These are phyloP conservation scores for Clivina fossor DNA, from an alignment of 2,888 invertebrate species.

Conservation along the genomic window DNA sequence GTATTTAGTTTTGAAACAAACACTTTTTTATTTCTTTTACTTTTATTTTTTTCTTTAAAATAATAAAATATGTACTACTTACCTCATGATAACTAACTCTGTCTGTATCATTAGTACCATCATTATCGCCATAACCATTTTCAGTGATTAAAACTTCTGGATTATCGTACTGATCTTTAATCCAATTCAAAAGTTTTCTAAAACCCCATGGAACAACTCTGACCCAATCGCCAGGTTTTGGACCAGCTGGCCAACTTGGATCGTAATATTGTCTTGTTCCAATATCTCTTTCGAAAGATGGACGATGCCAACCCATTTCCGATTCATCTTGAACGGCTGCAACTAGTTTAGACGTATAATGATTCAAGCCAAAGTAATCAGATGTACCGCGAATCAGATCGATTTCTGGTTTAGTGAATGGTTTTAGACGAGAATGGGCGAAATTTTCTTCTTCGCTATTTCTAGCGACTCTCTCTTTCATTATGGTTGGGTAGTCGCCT, in stretches of 20 bases:
- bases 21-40: too few relatives aligned
- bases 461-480: conserved; percentile 60
- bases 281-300: too few relatives aligned
- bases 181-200: conserved; percentile 58
- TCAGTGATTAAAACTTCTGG: conserved; percentile 62
- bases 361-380: conserved; percentile 75
- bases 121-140: conserved; percentile 54
- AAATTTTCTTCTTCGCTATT: conserved; percentile 62
- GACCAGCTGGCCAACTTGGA: too few relatives aligned
- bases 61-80: too few relatives aligned
- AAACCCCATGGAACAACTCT: conserved; percentile 63
- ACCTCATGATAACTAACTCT: conserved; percentile 22
- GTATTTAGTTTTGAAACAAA: too few relatives aligned
- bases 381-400: conserved; percentile 59
- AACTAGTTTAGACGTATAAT: conserved; percentile 64
- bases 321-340: too few relatives aligned
- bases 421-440: conserved; percentile 61
- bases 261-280: too few relatives aligned
- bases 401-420: conserved; percentile 62
- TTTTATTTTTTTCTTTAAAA: too few relatives aligned
- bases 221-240: conserved; percentile 22
- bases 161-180: conserved; percentile 51
- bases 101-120: conserved; percentile 7
- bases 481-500: conserved; percentile 67
- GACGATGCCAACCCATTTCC: too few relatives aligned